Evolutionary conservation across 2,888 invertebrate genomes (phyloP).

Genomic region (Scrobipalpa costella): DNA sequence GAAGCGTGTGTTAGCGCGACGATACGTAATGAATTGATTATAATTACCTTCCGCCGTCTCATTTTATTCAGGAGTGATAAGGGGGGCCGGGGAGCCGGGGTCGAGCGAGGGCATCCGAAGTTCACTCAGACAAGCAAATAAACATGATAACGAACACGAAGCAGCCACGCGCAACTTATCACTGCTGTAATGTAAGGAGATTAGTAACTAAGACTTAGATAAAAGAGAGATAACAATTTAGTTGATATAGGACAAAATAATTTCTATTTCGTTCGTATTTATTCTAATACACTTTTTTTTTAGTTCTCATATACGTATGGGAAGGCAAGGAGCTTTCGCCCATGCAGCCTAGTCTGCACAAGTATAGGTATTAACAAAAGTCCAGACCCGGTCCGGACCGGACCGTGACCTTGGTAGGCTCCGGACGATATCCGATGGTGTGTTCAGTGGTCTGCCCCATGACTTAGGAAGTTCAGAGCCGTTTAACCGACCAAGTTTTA

Average conservation of each 20-base stretch:
- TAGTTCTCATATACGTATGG: too few species aligned
- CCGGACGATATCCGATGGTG: not conserved
- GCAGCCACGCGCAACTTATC: slow-evolving; percentile 61
- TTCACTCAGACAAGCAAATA: slow-evolving; percentile 72
- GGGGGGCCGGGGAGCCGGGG: slow-evolving; percentile 69
- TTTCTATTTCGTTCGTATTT: not conserved
- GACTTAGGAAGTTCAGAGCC: too few species aligned
- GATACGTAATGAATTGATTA: slow-evolving; percentile 60
- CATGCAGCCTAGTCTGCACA: too few species aligned
- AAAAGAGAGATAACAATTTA: slow-evolving; percentile 11
- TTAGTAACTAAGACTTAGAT: slow-evolving; percentile 25
- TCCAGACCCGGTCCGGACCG: too few species aligned
- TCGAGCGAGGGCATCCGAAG: slow-evolving; percentile 77
- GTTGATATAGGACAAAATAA: not conserved
- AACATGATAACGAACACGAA: slow-evolving; percentile 77
- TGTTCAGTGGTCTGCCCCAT: too few species aligned
- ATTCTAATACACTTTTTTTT: slow-evolving; percentile 3
- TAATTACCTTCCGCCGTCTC: slow-evolving; percentile 66
- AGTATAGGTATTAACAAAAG: too few species aligned
- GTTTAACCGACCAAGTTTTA: too few species aligned
- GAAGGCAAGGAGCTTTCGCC: too few species aligned
- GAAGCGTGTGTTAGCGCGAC: slow-evolving; percentile 56
- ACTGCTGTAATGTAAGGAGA: slow-evolving; percentile 23
- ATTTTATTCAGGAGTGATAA: slow-evolving; percentile 76
- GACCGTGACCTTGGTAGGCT: not conserved